Base-by-base conservation (phyloP, 2,797 vertebrate genomes). In the Monodelphis domestica region DNA sequence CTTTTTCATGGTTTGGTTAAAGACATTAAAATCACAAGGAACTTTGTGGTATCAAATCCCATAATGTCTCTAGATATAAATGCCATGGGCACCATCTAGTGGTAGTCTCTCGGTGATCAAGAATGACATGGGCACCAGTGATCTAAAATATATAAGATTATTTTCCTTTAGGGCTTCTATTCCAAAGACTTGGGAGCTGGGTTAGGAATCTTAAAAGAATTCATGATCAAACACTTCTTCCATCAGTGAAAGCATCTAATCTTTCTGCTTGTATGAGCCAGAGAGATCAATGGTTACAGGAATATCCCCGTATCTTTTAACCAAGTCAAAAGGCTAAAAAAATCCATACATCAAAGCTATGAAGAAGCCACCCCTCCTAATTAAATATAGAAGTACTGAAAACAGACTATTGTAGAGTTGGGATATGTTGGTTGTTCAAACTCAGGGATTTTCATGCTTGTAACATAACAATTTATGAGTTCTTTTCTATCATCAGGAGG, bases 141-240 rank as follows among this genome's bases (percentile, higher is more conserved):
- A 51, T 56, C 63, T 90, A 91, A 93, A 91, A 50, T 56, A 91
- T 88, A 90, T 95, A 94, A 94, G 53, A 91, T 95, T 94, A n/a
- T 2, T 70, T 70, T 78, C 89, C 95, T 93, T 29, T 53, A 54
- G 93, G 96, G 95, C 95, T 96, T 96, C 96, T 94, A 93, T 95
- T 92, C 90, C 21, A 70, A 95, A 95, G 95, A 96, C 94, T 52
- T 94, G 90, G 91, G 56, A 92, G 93, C 87, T 96, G 94, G 93
- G 96, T 84, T 92, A 54, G 63, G 94, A 5, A 38, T 38, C n/a
- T 38, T 21, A 38, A 78, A 24, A 78, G 70, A 78, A 78, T 45
- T 45, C 26, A 24, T 45, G 70, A 78, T 26, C 38, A 78, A 78
- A 78, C 7, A 45, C 14, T 78, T n/a, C 17, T 78, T 21, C 30